These are phyloP conservation scores for Triops cancriformis DNA, from an alignment of 1,140 invertebrate genomes.

Conservation along the genomic window DNA sequence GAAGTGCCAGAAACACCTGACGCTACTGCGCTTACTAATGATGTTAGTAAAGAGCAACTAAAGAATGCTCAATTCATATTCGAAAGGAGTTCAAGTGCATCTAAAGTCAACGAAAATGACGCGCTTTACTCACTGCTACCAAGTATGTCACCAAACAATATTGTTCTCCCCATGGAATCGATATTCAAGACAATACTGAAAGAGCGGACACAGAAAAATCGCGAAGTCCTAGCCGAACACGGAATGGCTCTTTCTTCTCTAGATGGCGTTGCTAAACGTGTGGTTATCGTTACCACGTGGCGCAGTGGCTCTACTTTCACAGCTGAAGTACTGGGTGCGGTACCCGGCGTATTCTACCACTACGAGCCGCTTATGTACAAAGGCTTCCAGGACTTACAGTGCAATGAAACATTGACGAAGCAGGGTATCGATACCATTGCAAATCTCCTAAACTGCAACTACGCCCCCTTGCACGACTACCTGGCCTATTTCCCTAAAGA, in stretches of 20 bases:
- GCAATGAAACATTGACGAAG: neutral
- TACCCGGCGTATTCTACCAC: neutral
- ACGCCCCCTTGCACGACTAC: neutral
- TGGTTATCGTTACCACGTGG: constrained; percentile 70
- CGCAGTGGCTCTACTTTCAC: constrained; percentile 77
- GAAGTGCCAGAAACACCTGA: neutral
- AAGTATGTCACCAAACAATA: neutral
- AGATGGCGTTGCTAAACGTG: neutral
- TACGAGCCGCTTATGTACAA: neutral
- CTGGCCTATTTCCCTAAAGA: neutral
- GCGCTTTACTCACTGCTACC: neutral
- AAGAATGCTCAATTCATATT: neutral
- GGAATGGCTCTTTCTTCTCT: neutral
- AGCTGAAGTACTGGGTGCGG: constrained; percentile 54
- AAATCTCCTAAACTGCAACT: neutral
- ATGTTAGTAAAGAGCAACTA: neutral
- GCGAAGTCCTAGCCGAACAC: neutral
- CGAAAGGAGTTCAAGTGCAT: neutral
- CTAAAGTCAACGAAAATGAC: neutral
- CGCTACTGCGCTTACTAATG: neutral
- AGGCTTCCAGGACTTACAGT: neutral
- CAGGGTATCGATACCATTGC: neutral
- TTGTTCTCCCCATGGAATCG: neutral
- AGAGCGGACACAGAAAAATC: neutral
- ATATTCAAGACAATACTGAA: neutral